These are phyloP conservation scores for Gopherus flavomarginatus DNA, from an alignment of 2,113 vertebrate species.

Conservation along the genomic window DNA sequence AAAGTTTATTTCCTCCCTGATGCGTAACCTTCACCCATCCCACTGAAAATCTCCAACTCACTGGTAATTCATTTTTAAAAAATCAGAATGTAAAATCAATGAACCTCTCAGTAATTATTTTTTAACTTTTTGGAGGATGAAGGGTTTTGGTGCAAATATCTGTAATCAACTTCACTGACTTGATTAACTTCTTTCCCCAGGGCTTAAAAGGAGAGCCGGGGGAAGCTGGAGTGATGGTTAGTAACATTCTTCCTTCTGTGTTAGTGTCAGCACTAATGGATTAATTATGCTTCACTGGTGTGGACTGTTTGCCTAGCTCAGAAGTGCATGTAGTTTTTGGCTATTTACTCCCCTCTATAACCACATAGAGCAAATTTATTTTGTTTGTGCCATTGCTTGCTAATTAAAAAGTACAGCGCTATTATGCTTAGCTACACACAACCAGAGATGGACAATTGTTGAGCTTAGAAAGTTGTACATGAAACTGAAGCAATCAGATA, in stretches of 20 bases:
- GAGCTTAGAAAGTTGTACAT: neutral
- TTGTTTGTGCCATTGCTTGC: neutral
- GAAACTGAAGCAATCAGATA: neutral
- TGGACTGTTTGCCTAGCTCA: neutral
- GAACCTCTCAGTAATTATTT: neutral
- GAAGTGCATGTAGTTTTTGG: neutral
- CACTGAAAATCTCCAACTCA: neutral
- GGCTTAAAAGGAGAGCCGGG: conserved; percentile 85
- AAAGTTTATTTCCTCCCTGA: rapidly evolving
- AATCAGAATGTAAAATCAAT: neutral
- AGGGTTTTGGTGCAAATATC: neutral
- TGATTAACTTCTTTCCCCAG: conserved; percentile 33
- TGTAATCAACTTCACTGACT: neutral
- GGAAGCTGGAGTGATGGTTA: conserved; percentile 82
- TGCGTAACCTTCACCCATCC: neutral
- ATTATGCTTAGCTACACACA: neutral
- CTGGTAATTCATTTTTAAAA: neutral
- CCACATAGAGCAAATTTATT: neutral
- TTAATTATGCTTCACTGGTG: neutral
- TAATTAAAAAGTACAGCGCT: neutral
- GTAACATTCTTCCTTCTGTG: conserved; percentile 63
- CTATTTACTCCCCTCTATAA: neutral
- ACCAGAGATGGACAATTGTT: neutral
- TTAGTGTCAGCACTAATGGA: rapidly evolving
- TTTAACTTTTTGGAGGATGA: neutral